Base-by-base conservation (phyloP, 2,888 invertebrate genomes). In the Agriopis leucophaearia region DNA sequence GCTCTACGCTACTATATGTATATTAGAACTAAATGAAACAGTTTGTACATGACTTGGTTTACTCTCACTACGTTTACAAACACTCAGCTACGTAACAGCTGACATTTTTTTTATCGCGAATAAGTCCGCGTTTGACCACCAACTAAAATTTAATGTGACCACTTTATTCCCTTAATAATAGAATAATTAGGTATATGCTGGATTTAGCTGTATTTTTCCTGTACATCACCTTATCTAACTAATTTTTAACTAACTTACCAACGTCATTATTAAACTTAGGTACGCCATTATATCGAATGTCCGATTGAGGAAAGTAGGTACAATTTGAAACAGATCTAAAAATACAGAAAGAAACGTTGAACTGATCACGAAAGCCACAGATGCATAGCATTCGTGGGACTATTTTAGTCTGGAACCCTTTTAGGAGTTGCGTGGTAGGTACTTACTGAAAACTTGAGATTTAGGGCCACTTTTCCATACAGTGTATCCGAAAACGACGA, bases 341-440 rank as follows among this genome's bases (percentile, higher is more conserved):
- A 58, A 65, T 52, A 59, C 52, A 36, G 40, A 50, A 42, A 61
- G 61, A 45, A 55, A 52, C 38, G 16, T 65, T 51, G 47, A 40
- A 44, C 42, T 36, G 64, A 45, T 57, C 52, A 54, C 52, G 56
- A 52, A 65, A 66, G 27, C 62, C 42, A 58, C 66, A 58, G 75
- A 80, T 82, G 81, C 75, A 80, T 68, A 73, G 72, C 76, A 72
- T 72, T 76, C 74, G 66, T 59, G 61, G 64, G 67, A 78, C 80
- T 82, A 81, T 84, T 82, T 82, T 82, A 80, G 77, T 64, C 66
- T 69, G 72, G 60, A 69, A 70, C 64, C 64, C 64, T 55, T 68
- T 66, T 73, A 72, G 60, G 66, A 66, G 66, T 12, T 56, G 45
- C 10, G 13, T 42, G 35, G n/a, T 62, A 42, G 10, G 8, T 35